Conservation (phyloP, 2,113 vertebrate genomes). For the Hypanus sabinus region DNA sequence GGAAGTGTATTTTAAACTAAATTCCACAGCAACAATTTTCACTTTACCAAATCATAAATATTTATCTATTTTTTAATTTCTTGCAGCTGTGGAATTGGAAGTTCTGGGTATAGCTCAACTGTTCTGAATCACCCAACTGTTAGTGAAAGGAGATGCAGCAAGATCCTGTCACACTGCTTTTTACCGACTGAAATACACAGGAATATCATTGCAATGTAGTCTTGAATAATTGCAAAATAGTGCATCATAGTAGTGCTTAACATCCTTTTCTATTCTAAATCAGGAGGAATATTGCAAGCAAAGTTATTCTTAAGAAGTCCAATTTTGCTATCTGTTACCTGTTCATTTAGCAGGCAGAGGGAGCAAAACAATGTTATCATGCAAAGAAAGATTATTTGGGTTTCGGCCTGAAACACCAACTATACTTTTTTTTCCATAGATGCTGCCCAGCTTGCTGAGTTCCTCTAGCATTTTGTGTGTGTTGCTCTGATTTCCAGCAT, state of each 20-base stretch:
- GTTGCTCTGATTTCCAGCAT: too few relatives aligned
- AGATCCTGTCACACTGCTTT: background rate
- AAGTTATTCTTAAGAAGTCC: background rate
- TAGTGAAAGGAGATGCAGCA: background rate
- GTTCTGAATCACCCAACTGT: background rate
- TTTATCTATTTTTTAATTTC: background rate
- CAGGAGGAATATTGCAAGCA: too few relatives aligned
- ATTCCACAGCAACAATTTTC: conserved; percentile 21
- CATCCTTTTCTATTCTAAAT: too few relatives aligned
- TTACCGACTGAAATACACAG: background rate
- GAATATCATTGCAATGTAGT: background rate
- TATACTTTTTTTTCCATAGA: too few relatives aligned
- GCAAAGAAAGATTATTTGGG: background rate
- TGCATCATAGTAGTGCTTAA: background rate
- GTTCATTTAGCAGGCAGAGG: background rate
- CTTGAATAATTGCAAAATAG: background rate
- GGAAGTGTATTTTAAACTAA: conserved; percentile 1
- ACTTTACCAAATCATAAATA: conserved; percentile 11
- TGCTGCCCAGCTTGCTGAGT: too few relatives aligned
- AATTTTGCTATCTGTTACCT: background rate
- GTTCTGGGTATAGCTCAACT: background rate
- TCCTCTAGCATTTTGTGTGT: too few relatives aligned
- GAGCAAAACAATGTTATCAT: background rate
- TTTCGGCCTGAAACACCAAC: too few relatives aligned
- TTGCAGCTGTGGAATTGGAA: background rate